phyloP scores from a whole-genome alignment of 2,113 vertebrate species.

The Isichthys henryi region DNA sequence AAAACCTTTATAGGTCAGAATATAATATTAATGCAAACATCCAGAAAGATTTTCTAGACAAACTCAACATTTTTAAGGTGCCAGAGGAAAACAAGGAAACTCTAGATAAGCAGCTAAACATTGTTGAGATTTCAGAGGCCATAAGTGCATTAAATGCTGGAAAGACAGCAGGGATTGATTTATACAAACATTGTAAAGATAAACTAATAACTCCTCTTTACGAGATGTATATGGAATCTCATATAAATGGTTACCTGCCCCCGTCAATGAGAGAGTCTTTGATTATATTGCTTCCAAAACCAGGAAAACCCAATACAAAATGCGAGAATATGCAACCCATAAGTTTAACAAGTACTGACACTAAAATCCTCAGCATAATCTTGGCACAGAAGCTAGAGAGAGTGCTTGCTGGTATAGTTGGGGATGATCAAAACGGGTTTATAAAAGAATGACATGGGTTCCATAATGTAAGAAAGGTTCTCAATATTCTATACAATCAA shows the following conservation, averaged over 20 bases:
- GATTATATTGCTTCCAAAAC: slow-evolving; percentile 21
- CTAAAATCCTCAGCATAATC: not conserved
- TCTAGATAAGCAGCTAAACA: no score
- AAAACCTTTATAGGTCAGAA: not conserved
- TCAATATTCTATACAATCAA: no score
- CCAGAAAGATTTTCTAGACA: not conserved
- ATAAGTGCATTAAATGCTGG: not conserved
- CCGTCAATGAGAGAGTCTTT: not conserved
- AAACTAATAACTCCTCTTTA: slow-evolving; percentile 8
- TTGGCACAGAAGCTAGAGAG: not conserved
- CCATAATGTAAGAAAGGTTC: not conserved
- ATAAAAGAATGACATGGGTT: not conserved
- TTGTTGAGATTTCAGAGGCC: not conserved
- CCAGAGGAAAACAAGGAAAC: not conserved
- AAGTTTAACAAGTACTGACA: slow-evolving; percentile 15
- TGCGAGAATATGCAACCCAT: slow-evolving; percentile 9
- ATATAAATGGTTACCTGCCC: slow-evolving; percentile 11
- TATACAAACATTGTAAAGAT: slow-evolving; percentile 13
- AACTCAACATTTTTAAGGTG: not conserved
- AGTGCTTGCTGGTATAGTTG: not conserved
- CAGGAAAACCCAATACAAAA: slow-evolving; percentile 13
- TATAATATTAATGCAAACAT: not conserved
- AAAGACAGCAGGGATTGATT: slow-evolving; percentile 10
- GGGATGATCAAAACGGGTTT: slow-evolving; percentile 12
- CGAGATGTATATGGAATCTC: slow-evolving; percentile 23